phyloP scores from a whole-genome alignment of 2,797 vertebrate species.

The Acanthornis magna region DNA sequence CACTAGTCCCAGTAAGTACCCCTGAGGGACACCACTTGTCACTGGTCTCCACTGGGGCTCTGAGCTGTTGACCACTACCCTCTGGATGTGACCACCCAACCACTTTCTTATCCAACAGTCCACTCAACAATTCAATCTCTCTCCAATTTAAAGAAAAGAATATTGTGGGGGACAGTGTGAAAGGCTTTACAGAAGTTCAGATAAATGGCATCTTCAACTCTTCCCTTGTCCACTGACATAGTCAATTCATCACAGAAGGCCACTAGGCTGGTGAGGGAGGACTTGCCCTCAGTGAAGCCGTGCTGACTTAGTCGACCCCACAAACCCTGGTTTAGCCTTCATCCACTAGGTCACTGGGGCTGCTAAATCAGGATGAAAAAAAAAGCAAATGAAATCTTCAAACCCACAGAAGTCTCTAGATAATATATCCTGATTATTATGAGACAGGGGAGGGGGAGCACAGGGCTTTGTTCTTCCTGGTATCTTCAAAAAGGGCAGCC shows the following conservation, averaged over 20 bases:
- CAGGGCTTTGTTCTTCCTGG: background rate
- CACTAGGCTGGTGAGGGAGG: background rate
- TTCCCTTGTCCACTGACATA: background rate
- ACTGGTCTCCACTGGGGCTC: background rate
- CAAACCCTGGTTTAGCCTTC: slow-evolving; percentile 54
- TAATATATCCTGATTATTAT: background rate
- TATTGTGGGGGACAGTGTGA: background rate
- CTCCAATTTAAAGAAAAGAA: background rate
- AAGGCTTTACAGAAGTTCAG: background rate
- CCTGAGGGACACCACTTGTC: background rate
- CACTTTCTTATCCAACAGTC: background rate
- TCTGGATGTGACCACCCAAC: background rate
- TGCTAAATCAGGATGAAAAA: background rate
- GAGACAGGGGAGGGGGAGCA: background rate
- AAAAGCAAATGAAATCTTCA: background rate
- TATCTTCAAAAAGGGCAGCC: background rate
- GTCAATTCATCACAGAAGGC: background rate
- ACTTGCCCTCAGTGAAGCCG: background rate
- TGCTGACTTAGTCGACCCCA: background rate
- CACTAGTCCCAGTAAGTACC: background rate
- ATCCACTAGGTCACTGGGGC: slow-evolving; percentile 52
- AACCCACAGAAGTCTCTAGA: background rate
- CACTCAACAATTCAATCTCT: background rate
- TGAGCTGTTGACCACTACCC: background rate
- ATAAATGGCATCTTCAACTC: background rate